These are phyloP conservation scores for Danaus melanippus DNA, from an alignment of 1,140 invertebrate species.

Conservation along the genomic window DNA sequence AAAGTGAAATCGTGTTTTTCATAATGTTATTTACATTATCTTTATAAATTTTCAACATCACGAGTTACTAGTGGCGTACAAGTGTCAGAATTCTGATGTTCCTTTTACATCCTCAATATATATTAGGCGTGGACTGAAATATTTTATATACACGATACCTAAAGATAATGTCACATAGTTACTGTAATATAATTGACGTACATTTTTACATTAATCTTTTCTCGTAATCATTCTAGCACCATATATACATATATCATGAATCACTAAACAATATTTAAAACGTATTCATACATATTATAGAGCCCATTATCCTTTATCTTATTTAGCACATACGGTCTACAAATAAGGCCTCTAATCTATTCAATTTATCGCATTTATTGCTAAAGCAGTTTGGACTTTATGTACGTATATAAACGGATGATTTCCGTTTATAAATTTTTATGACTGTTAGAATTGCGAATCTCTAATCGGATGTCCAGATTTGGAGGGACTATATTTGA, in stretches of 20 bases:
- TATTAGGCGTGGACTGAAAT: too few relatives aligned
- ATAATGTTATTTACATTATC: too few relatives aligned
- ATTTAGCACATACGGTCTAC: slow-evolving; percentile 6
- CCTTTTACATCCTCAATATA: too few relatives aligned
- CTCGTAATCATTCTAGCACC: slow-evolving; percentile 1
- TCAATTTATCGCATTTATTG: slow-evolving; percentile 13
- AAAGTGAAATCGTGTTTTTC: too few relatives aligned
- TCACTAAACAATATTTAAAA: too few relatives aligned
- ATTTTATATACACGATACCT: too few relatives aligned
- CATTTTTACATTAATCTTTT: not conserved
- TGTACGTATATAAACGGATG: not conserved
- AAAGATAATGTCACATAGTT: not conserved
- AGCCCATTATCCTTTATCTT: not conserved
- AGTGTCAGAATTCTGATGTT: too few relatives aligned
- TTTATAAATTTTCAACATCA: too few relatives aligned
- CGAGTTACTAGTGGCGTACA: too few relatives aligned
- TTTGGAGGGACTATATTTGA: slow-evolving; percentile 12
- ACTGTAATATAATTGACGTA: not conserved
- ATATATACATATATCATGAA: not conserved
- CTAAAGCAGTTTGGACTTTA: slow-evolving; percentile 14
- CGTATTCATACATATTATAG: not conserved
- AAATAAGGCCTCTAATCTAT: slow-evolving; percentile 20
- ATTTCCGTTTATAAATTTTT: slow-evolving; percentile 1
- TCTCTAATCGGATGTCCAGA: slow-evolving; percentile 20
- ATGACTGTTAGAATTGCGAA: slow-evolving; percentile 12